Conservation (phyloP, 2,113 vertebrate species). For the Galeopterus variegatus region DNA sequence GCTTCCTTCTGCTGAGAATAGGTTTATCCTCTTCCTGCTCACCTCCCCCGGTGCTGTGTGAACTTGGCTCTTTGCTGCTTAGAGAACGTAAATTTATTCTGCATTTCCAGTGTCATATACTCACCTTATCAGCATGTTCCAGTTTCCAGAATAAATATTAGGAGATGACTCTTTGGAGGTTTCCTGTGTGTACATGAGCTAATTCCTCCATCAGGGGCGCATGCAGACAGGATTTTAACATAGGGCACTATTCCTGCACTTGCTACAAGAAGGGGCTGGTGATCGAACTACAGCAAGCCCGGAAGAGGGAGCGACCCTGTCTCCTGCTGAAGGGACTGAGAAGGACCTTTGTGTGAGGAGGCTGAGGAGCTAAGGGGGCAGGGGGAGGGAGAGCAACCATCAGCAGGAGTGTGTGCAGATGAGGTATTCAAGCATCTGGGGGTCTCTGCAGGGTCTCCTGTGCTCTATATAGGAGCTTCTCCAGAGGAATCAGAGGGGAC, state of each 20-base stretch:
- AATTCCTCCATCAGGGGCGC: constrained; percentile 65
- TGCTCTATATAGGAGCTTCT: neutral
- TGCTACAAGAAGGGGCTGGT: constrained; percentile 26
- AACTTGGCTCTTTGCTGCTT: constrained; percentile 31
- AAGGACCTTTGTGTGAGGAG: neutral
- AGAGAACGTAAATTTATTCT: constrained; percentile 77
- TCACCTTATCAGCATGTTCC: constrained; percentile 78
- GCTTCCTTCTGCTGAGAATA: neutral
- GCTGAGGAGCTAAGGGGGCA: neutral
- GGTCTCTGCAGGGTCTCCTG: neutral
- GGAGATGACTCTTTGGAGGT: constrained; percentile 79
- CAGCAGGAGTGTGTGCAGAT: accelerated
- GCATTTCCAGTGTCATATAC: constrained; percentile 4
- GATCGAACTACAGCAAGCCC: neutral
- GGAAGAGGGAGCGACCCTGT: neutral
- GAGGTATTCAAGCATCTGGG: neutral
- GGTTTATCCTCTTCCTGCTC: neutral
- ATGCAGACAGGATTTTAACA: constrained; percentile 62
- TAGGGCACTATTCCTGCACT: constrained; percentile 32
- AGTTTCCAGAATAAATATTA: constrained; percentile 83
- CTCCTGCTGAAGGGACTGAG: neutral
- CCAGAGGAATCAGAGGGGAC: neutral
- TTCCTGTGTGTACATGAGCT: constrained; percentile 46
- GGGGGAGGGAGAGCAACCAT: accelerated
- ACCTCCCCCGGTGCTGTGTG: neutral